Percentiles rank a stretch among this genome's conserved stretches.
Conservation (phyloP, 2,797 vertebrate genomes). For the Falco naumanni region DNA sequence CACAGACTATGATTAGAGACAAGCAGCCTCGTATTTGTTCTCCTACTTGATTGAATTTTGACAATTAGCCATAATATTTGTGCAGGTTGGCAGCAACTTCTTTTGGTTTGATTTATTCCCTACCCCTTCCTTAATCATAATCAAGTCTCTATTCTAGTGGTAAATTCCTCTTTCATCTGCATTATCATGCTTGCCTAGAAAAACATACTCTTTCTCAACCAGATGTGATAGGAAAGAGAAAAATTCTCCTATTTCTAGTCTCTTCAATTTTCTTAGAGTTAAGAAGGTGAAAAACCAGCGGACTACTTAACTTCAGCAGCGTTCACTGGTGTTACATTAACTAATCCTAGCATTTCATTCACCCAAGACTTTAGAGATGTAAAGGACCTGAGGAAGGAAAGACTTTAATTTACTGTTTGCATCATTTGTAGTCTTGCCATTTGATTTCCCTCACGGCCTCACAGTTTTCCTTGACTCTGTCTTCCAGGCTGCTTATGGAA, state of each 20-base stretch:
- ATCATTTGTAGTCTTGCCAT: conserved; percentile 33
- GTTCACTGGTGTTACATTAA: conserved; percentile 8
- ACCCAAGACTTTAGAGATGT: not conserved
- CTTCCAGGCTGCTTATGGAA: conserved; percentile 23
- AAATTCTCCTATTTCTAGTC: not conserved
- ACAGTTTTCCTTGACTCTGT: not conserved
- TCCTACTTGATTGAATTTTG: not conserved
- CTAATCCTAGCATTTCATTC: conserved; percentile 44
- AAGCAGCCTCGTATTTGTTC: not conserved
- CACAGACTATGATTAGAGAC: not conserved
- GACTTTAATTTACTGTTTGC: conserved; percentile 30
- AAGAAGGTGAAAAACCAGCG: not conserved
- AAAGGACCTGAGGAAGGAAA: conserved; percentile 17
- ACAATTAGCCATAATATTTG: not conserved
- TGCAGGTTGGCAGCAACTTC: not conserved
- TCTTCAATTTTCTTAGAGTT: not conserved
- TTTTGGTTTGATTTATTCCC: not conserved
- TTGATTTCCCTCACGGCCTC: conserved; percentile 36
- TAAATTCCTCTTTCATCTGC: conserved; percentile 50
- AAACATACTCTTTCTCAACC: conserved; percentile 21
- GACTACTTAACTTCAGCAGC: conserved; percentile 7
- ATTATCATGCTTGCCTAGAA: conserved; percentile 48
- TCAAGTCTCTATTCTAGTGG: not conserved
- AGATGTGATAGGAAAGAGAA: not conserved
- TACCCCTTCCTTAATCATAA: not conserved